phyloP scores from a whole-genome alignment of 2,113 vertebrate species.

The Herpailurus yagouaroundi region DNA sequence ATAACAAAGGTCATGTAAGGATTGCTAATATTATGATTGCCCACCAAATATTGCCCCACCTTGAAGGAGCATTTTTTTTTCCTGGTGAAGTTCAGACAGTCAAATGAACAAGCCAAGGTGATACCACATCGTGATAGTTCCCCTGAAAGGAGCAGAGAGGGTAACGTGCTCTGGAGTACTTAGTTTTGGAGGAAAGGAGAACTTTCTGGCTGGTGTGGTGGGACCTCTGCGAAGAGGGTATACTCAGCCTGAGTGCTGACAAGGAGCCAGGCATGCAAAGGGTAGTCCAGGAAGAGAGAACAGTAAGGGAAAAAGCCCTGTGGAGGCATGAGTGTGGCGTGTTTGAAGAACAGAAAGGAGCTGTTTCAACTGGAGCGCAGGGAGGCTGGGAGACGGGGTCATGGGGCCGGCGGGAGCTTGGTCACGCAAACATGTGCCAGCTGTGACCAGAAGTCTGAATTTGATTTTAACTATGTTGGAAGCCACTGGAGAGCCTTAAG shows the following conservation, averaged over 20 bases:
- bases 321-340: accelerated
- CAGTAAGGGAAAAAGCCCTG: background rate
- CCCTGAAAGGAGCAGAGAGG: background rate
- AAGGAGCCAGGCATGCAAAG: background rate
- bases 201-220: background rate
- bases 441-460: background rate
- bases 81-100: background rate
- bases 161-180: background rate
- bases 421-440: too few species aligned
- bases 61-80: background rate
- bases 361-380: background rate
- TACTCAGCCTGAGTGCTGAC: background rate
- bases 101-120: background rate
- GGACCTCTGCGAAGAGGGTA: background rate
- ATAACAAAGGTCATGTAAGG: background rate
- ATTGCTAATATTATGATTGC: background rate
- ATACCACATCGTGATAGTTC: background rate
- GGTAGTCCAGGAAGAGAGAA: background rate
- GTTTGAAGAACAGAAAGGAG: background rate
- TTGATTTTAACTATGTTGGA: background rate
- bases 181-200: background rate
- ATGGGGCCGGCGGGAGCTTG: background rate
- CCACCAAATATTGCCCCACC: background rate
- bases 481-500: background rate
- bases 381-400: background rate